A percentile compares a stretch with the other conserved stretches of the same genome.
Evolutionary conservation across 2,113 vertebrate genomes (phyloP).

Genomic region (Hippocampus zosterae): DNA sequence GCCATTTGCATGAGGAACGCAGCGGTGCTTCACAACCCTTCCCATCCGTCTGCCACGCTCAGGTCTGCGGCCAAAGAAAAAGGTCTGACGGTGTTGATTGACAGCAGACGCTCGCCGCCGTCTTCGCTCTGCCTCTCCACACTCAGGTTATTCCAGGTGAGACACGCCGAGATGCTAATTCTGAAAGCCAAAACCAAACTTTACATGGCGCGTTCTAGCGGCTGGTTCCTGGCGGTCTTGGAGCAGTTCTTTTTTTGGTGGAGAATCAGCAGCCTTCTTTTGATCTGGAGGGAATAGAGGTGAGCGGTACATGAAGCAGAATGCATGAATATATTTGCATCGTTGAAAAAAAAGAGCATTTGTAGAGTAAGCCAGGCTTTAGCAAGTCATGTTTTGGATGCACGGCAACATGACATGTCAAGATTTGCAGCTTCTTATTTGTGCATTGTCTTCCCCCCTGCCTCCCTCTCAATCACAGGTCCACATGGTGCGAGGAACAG

Average conservation of each 20-base stretch:
- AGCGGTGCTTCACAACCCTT: neutral
- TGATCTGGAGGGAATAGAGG: constrained; percentile 64
- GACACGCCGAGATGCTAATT: constrained; percentile 11
- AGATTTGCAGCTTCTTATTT: neutral
- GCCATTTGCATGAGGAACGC: neutral
- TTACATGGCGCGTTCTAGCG: constrained; percentile 33
- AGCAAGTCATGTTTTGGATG: no score
- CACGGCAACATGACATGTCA: no score
- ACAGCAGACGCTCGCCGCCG: constrained; percentile 71
- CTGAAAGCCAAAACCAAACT: neutral
- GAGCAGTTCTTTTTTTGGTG: constrained; percentile 67
- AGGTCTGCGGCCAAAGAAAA: constrained; percentile 76
- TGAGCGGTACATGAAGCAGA: constrained; percentile 27
- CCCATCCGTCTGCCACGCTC: constrained; percentile 21
- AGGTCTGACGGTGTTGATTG: constrained; percentile 78
- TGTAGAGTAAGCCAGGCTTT: no score
- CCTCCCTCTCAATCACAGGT: constrained; percentile 52
- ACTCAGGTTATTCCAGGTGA: constrained; percentile 73
- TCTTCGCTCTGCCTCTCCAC: constrained; percentile 63
- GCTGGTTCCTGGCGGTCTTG: constrained; percentile 60
- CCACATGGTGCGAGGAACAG: constrained; percentile 65
- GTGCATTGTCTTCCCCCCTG: neutral
- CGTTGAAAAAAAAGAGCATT: no score
- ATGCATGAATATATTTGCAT: no score
- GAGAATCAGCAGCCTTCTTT: constrained; percentile 60